Evolutionary conservation across 2,888 invertebrate genomes (phyloP).

Genomic region (Plusia festucae): DNA sequence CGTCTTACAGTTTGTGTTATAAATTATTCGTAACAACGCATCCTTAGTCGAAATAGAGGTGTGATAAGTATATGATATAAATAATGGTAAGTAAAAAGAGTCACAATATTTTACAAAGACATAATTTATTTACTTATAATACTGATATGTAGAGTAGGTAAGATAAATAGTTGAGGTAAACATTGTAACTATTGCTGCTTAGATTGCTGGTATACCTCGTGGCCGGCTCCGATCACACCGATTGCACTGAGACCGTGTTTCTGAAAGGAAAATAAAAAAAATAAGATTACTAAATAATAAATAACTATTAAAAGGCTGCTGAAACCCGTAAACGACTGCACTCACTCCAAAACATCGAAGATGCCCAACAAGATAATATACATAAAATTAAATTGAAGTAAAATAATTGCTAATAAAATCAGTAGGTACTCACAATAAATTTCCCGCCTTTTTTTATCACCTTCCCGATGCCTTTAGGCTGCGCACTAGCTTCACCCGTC

Average conservation of each 20-base stretch:
- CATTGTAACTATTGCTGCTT: neutral
- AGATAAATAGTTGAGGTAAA: neutral
- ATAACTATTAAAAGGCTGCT: too few species aligned
- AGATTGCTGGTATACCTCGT: conserved; percentile 60
- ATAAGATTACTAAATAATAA: neutral
- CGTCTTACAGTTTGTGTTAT: too few species aligned
- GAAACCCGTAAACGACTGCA: too few species aligned
- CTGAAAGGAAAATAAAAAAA: conserved; percentile 30
- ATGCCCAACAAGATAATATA: too few species aligned
- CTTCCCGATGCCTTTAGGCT: conserved; percentile 32
- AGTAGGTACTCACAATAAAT: conserved; percentile 59
- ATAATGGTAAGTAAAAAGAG: too few species aligned
- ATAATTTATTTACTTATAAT: neutral
- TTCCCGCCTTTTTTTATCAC: conserved; percentile 61
- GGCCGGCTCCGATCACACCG: conserved; percentile 58
- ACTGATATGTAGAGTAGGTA: neutral
- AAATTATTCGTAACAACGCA: too few species aligned
- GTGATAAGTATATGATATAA: too few species aligned
- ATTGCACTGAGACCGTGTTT: conserved; percentile 58
- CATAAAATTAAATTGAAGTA: too few species aligned
- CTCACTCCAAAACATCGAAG: too few species aligned
- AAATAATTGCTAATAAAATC: too few species aligned
- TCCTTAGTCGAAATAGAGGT: too few species aligned
- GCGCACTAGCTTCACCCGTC: conserved; percentile 27
- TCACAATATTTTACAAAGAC: too few species aligned